phyloP scores from a whole-genome alignment of 2,113 vertebrate species.

The Dolichallabes microphthalmus region DNA sequence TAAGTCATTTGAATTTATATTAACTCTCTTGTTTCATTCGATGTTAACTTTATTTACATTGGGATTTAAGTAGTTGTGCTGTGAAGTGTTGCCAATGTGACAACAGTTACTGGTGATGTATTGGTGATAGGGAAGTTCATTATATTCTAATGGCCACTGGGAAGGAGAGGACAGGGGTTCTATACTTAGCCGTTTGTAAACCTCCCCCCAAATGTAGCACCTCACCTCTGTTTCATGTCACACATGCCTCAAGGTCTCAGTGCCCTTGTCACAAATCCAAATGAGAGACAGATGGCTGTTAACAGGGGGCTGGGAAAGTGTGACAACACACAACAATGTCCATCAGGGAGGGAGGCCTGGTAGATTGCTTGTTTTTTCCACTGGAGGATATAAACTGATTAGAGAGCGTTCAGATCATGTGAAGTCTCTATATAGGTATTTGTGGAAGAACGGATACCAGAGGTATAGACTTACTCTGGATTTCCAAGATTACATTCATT shows the following conservation, averaged over 20 bases:
- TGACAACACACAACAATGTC: conserved; percentile 35
- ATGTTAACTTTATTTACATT: conserved; percentile 27
- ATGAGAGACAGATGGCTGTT: conserved; percentile 58
- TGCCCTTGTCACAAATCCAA: conserved; percentile 56
- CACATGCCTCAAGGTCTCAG: conserved; percentile 54
- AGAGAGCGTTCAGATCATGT: background rate
- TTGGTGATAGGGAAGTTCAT: conserved; percentile 38
- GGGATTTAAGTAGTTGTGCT: conserved; percentile 20
- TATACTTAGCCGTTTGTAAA: conserved; percentile 58
- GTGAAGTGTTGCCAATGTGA: conserved; percentile 29
- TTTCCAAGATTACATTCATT: background rate
- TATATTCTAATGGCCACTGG: conserved; percentile 33
- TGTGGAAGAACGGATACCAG: background rate
- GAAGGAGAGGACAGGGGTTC: conserved; percentile 10
- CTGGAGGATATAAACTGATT: conserved; percentile 25
- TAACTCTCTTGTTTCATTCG: background rate
- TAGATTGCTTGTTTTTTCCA: conserved; percentile 42
- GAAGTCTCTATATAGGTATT: background rate
- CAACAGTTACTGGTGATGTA: conserved; percentile 50
- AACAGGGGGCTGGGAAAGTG: conserved; percentile 46
- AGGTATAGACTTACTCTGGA: background rate
- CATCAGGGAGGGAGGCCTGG: conserved; percentile 21
- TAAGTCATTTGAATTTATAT: conserved; percentile 15
- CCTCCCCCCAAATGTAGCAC: conserved; percentile 47
- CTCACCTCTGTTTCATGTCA: conserved; percentile 50